These are phyloP conservation scores for Probosciger aterrimus DNA, from an alignment of 2,113 vertebrate genomes.

Conservation along the genomic window DNA sequence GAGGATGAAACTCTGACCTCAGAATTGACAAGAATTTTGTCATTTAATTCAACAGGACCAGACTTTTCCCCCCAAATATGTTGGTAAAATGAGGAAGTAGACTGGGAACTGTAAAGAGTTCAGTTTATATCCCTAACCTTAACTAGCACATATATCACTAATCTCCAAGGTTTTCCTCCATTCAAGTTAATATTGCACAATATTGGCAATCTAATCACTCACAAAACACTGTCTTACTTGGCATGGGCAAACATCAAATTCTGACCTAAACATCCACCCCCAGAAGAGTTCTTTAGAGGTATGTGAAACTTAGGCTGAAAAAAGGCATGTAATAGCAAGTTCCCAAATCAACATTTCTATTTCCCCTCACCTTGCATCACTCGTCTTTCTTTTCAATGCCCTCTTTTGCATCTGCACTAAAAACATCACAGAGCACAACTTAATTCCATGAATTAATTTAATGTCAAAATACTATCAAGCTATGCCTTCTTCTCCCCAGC, in stretches of 20 bases:
- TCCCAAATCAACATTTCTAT: neutral
- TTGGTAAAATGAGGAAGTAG: neutral
- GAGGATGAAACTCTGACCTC: neutral
- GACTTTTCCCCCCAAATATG: rapidly evolving
- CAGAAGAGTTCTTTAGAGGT: neutral
- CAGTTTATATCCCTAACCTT: neutral
- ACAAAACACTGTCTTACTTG: neutral
- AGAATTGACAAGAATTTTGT: neutral
- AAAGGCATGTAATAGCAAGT: neutral
- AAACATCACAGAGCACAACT: neutral
- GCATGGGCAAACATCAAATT: neutral
- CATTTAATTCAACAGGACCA: neutral
- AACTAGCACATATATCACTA: neutral
- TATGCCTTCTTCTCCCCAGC: rapidly evolving
- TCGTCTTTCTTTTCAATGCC: neutral
- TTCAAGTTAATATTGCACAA: neutral
- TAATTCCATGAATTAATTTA: neutral
- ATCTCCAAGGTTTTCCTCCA: neutral
- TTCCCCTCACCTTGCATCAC: neutral
- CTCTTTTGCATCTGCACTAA: neutral
- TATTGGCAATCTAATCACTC: neutral
- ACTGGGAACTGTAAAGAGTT: neutral
- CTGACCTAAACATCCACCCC: neutral
- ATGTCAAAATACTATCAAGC: neutral
- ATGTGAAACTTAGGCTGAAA: neutral